Base-by-base conservation (phyloP, 2,888 invertebrate species). In the Magallana nippona region DNA sequence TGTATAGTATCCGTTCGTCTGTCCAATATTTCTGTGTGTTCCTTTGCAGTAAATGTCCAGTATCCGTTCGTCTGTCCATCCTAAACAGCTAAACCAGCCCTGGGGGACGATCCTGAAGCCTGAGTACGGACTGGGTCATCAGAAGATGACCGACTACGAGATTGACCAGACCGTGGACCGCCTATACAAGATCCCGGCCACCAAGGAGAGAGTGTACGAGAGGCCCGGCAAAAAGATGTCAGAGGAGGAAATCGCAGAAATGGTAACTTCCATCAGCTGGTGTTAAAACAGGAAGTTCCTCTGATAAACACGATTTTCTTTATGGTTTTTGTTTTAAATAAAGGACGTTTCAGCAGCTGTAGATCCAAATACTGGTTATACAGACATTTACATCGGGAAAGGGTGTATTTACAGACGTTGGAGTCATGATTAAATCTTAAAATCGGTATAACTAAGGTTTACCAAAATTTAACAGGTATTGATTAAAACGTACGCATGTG, bases 71-170 rank as follows among this genome's bases (percentile, higher is more conserved):
- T 93, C 93, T 15, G 93, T 93, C n/a, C 89, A 91, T 15, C 92
- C 93, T 0, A 86, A 87, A n/a, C 89, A 89, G 71, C 87, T 88
- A 62, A 94, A 93, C 83, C 91, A 92, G 87, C 92, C 92, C 11
- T 94, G 94, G 94, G 94, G 94, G 0, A 94, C 93, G 13, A 93
- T 94, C n/a, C 86, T 94, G 10, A 90, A 92, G 84, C 93, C 94
- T 8, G 92, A 92, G 82, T 93, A 92, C 85, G 93, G 93, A 32
- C 83, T 94, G 82, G 94, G 94, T 15, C 89, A 93, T 87, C 94
- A 94, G 90, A 92, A 91, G 86, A 90, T 94, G 91, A 93, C 92
- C 0, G 89, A 89, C 5, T 93, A 93, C 85, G 94, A 94, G 85
- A 89, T 94, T 32, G 89, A 92, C 19, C 93, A 94, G 88, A 90